phyloP scores from a whole-genome alignment of 2,888 invertebrate species.

The Atrina japonica region DNA sequence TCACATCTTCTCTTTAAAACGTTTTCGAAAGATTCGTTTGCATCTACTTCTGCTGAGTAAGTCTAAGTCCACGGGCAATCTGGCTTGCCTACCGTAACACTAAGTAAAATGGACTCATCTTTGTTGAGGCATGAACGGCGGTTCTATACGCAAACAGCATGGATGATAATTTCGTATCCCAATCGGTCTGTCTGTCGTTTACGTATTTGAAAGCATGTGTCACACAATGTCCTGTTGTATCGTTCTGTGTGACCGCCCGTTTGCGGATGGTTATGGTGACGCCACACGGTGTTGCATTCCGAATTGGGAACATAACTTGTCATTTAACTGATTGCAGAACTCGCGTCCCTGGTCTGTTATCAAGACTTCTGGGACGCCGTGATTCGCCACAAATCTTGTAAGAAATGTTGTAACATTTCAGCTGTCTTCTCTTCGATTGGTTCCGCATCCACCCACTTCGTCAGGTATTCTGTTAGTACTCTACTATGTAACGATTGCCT shows the following conservation, averaged over 20 bases:
- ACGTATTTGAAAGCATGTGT: too few species aligned
- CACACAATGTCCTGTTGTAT: slow-evolving; percentile 38
- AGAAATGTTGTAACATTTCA: slow-evolving; percentile 12
- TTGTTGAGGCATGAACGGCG: slow-evolving; percentile 41
- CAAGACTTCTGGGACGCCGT: slow-evolving; percentile 4
- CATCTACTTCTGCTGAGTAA: slow-evolving; percentile 19
- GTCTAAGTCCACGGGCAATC: slow-evolving; percentile 36
- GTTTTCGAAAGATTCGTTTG: slow-evolving; percentile 27
- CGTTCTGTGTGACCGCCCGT: slow-evolving; percentile 42
- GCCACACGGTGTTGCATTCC: slow-evolving; percentile 26
- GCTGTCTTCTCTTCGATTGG: too few species aligned
- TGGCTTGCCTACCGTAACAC: slow-evolving; percentile 40
- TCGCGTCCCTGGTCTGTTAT: slow-evolving; percentile 31
- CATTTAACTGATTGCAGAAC: slow-evolving; percentile 33
- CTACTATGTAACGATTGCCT: slow-evolving; percentile 8
- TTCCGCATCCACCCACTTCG: slow-evolving; percentile 46
- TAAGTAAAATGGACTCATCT: slow-evolving; percentile 42
- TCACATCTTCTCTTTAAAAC: slow-evolving; percentile 30
- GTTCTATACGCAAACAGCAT: slow-evolving; percentile 43
- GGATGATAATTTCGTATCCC: slow-evolving; percentile 34
- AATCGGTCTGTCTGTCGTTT: slow-evolving; percentile 32
- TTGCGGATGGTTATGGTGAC: slow-evolving; percentile 21
- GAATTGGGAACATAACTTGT: slow-evolving; percentile 8
- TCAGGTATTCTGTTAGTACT: slow-evolving; percentile 39
- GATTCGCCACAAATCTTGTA: not conserved